Evolutionary conservation across 2,888 invertebrate species (phyloP).

Genomic region (Gymnosoma rotundatum): DNA sequence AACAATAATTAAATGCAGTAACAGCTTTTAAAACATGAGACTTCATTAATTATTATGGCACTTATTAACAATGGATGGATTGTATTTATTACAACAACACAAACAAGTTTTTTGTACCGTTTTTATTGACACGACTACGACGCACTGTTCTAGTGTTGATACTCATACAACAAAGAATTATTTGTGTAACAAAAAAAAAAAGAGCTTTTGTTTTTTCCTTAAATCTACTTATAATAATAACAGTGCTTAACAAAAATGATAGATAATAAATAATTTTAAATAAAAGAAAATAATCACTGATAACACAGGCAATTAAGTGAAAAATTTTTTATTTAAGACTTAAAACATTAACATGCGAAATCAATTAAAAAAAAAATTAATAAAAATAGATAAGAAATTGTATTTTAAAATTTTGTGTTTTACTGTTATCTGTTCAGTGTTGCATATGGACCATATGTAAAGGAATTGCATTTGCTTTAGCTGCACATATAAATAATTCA

Average conservation of each 20-base stretch:
- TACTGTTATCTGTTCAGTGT: constrained; percentile 12
- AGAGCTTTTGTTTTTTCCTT: not conserved
- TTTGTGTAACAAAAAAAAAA: not conserved
- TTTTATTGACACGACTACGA: constrained; percentile 13
- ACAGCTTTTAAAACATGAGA: constrained; percentile 59
- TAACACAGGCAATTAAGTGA: constrained; percentile 15
- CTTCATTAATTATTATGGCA: constrained; percentile 67
- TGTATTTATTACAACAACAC: constrained; percentile 37
- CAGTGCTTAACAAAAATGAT: constrained; percentile 38
- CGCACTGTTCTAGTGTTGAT: constrained; percentile 9
- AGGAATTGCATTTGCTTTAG: constrained; percentile 13
- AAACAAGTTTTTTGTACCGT: not conserved
- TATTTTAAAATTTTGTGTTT: not conserved
- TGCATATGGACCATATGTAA: not conserved
- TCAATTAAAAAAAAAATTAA: too few species aligned
- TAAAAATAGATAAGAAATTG: not conserved
- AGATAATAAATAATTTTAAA: not conserved
- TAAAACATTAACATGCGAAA: too few species aligned
- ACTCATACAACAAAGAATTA: constrained; percentile 25
- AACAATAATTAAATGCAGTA: constrained; percentile 36
- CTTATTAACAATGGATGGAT: constrained; percentile 60
- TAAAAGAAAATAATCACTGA: constrained; percentile 6
- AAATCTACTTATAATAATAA: constrained; percentile 7
- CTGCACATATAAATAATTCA: not conserved
- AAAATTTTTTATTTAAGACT: too few species aligned